Conservation (phyloP, 2,888 invertebrate species). For the Eupsilia transversa region DNA sequence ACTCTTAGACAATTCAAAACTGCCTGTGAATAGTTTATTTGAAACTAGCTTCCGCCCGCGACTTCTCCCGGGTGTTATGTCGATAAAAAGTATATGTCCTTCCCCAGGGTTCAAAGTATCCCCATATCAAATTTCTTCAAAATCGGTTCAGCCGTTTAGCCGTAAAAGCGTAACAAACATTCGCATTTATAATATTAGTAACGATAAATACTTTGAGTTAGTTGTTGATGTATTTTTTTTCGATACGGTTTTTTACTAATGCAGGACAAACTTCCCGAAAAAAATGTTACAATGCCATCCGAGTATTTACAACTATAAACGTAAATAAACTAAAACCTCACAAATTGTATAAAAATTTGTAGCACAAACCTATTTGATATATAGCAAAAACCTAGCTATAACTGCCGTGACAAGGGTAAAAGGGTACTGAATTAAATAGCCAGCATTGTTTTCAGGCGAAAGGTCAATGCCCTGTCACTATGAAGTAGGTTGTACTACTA, state of each 20-base stretch:
- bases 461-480: conserved; percentile 36
- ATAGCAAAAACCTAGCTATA: neutral
- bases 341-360: neutral
- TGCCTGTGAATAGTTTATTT: neutral
- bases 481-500: neutral
- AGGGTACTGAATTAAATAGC: conserved; percentile 26
- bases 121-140: neutral
- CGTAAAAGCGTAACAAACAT: neutral
- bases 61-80: too few relatives aligned
- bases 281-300: neutral
- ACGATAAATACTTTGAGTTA: neutral
- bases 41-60: neutral
- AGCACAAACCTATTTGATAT: neutral
- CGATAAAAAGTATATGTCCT: too few relatives aligned
- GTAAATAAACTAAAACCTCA: neutral
- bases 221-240: neutral
- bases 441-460: conserved; percentile 19
- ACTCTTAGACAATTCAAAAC: neutral
- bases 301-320: neutral
- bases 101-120: neutral
- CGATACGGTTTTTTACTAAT: neutral
- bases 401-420: neutral
- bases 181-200: neutral
- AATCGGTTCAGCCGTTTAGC: neutral
- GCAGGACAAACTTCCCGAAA: neutral